Base-by-base conservation (phyloP, 2,888 invertebrate genomes). In the Neoscelio sp. region DNA sequence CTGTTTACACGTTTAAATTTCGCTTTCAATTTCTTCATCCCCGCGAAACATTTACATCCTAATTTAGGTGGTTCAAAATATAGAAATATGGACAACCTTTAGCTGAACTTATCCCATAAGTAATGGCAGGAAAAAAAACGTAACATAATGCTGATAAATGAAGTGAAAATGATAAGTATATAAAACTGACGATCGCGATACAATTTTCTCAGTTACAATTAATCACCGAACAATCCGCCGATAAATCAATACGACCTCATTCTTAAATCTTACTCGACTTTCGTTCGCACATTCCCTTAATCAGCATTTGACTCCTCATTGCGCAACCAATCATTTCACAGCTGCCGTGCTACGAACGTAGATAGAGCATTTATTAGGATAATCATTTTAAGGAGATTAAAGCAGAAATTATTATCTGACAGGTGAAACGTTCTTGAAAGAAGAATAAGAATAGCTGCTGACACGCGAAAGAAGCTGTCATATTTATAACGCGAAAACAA, bases 361-460 rank as follows among this genome's bases (percentile, higher is more conserved):
- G 52, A 56, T 38, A 46, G 60, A 48, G 71, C 71, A 64, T 77
- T 71, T 71, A 71, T 77, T 77, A 58, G 74, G 65, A 67, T 74
- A 58, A 71, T 70, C 58, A 71, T 78, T 71, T 73, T 23, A 54
- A 60, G 28, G 17, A 17, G 67, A 78, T 67, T 73, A 71, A 64
- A 50, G 52, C 23, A 28, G 42, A 44, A 73, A 73, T 62, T 54
- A 68, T 64, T 35, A 65, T 65, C 64, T 40, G 73, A 65, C 65
- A 65, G 48, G 64, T 65, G 65, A 74, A 56, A 64, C 28, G 64
- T 13, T 44, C 26, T 54, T 15, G 30, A 58, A 68, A n/a, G 70
- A 42, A 48, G 17, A 71, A 23, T 35, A 48, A 60, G 46, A 62
- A 54, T 54, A 44, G 54, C 52, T 15, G 42, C 52, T 17, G 60